phyloP scores from a whole-genome alignment of 2,888 invertebrate species.

The Ornithoptera alexandrae region DNA sequence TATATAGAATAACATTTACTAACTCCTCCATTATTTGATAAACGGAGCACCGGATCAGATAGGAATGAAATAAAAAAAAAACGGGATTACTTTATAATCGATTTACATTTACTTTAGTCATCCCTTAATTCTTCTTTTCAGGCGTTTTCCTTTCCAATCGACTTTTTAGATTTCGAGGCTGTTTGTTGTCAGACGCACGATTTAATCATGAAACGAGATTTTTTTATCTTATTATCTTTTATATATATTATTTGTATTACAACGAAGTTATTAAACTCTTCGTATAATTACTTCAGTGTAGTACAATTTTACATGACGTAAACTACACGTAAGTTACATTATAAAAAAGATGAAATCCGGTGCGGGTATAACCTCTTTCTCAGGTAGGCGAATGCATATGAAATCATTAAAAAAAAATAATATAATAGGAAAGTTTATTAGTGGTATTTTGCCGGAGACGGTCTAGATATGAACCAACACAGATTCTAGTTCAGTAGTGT shows the following conservation, averaged over 20 bases:
- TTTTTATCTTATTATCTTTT: neutral
- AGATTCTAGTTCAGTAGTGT: no score
- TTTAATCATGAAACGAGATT: neutral
- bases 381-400: no score
- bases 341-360: no score
- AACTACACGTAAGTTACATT: no score
- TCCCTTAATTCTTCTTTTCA: slow-evolving; percentile 2
- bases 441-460: no score
- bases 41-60: neutral
- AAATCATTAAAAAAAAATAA: no score
- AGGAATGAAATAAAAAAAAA: neutral
- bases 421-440: no score
- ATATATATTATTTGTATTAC: neutral
- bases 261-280: no score
- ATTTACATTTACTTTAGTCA: neutral
- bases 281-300: neutral
- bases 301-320: neutral
- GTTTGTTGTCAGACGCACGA: slow-evolving; percentile 1
- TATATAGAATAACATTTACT: neutral
- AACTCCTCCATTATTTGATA: neutral
- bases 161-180: neutral
- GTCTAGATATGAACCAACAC: no score
- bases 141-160: neutral
- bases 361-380: no score
- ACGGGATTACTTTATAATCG: neutral